These are phyloP conservation scores for Silurus asotus DNA, from an alignment of 2,113 vertebrate genomes.

Conservation along the genomic window DNA sequence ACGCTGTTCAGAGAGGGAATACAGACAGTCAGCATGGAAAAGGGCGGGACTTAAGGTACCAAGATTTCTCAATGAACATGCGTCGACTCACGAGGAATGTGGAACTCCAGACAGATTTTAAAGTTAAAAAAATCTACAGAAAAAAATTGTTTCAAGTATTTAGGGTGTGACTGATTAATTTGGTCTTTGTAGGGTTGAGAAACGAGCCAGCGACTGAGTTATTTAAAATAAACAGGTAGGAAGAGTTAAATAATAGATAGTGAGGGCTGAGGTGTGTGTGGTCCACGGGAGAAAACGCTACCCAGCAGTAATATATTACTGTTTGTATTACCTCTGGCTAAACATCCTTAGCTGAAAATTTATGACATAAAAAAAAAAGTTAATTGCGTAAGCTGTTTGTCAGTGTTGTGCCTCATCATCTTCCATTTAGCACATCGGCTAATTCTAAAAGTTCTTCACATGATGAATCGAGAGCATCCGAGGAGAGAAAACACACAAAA, in stretches of 20 bases:
- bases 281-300: not conserved
- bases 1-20: not conserved
- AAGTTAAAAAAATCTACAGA: too few species aligned
- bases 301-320: not conserved
- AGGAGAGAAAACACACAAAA: not conserved
- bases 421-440: constrained; percentile 11
- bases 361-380: not conserved
- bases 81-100: not conserved
- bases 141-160: not conserved
- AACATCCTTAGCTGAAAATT: not conserved
- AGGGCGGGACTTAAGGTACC: too few species aligned
- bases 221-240: not conserved
- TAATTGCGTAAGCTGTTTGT: constrained; percentile 2
- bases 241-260: not conserved
- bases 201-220: not conserved
- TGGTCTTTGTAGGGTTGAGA: not conserved
- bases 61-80: not conserved
- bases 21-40: not conserved
- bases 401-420: not conserved
- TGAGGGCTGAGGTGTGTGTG: not conserved
- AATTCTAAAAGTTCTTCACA: constrained; percentile 22
- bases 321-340: not conserved
- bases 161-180: not conserved
- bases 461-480: not conserved
- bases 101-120: not conserved